A percentile compares a stretch with the other conserved stretches of the same genome.
Evolutionary conservation across 2,888 invertebrate genomes (phyloP).

Genomic region (Lasioglossum figueresi): DNA sequence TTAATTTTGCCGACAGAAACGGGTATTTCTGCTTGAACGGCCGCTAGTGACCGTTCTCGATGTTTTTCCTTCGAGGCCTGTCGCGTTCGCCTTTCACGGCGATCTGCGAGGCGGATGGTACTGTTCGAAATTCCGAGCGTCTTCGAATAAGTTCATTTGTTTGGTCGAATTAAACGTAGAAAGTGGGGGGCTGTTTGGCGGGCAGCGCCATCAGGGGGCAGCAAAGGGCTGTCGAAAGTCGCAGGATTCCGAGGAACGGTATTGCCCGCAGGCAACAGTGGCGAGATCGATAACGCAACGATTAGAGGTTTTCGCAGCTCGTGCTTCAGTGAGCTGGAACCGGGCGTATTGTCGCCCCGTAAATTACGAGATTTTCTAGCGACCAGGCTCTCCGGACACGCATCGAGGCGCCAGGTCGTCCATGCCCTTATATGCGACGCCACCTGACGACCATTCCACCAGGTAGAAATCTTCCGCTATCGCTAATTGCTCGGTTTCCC

Average conservation of each 20-base stretch:
- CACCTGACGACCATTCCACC: conserved; percentile 37
- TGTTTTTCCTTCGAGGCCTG: background rate
- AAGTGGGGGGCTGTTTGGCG: too few species aligned
- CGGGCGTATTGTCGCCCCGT: conserved; percentile 65
- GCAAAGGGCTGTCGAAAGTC: background rate
- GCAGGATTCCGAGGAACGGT: conserved; percentile 47
- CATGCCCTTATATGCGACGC: conserved; percentile 47
- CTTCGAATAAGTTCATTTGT: background rate
- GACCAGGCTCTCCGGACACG: conserved; percentile 37
- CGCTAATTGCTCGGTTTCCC: background rate
- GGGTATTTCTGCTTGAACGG: conserved; percentile 2
- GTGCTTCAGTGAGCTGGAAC: conserved; percentile 73
- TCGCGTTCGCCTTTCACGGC: conserved; percentile 22
- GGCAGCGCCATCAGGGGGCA: too few species aligned
- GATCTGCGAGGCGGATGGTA: background rate
- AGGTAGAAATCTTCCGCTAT: background rate
- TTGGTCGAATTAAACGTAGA: too few species aligned
- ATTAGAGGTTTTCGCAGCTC: conserved; percentile 61
- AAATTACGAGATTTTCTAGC: conserved; percentile 69
- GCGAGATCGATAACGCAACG: conserved; percentile 65
- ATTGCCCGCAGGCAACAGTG: conserved; percentile 20
- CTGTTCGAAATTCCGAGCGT: background rate
- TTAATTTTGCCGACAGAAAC: conserved; percentile 22
- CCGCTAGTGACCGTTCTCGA: conserved; percentile 1
- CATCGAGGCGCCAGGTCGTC: conserved; percentile 61